Evolutionary conservation across 92 coral and sea anemone species (phyloP), one percentile per base, ranked within the genome.

Genomic region (Plumapathes pennacea): DNA sequence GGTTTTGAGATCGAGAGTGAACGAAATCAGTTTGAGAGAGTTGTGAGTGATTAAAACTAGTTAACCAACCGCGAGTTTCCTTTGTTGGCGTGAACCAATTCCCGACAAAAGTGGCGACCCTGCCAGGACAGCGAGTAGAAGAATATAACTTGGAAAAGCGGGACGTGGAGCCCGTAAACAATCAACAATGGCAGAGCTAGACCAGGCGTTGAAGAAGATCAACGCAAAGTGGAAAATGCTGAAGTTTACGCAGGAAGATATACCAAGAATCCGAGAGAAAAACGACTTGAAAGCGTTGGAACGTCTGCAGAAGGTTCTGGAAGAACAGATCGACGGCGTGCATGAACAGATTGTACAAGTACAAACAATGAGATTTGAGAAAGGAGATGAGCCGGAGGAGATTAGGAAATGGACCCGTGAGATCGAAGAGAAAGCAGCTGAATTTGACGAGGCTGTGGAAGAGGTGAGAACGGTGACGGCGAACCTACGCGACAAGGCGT

Each of bases 291-390:
- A 42, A 10, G 28, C 21, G 15, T 22, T 59, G 25, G 67, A 59
- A 25, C 47, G 67, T n/a, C 67, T 11, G 7, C 53, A 32, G 32
- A 59, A 32, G 39, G 43, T 38, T 14, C 37, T 63, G 22, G 45
- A 47, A 4, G 53, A 47, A 25, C 32, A 45, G 23, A 49, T 63
- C 37, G 61, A 63, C 40, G 47, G 38, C 20, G 28, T 26, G 13
- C 30, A 63, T 47, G 26, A 63, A 31, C 58, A 43, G 9, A 63
- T 45, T 25, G 15, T 47, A 23, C 14, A 26, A 63, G 62, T 63
- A 40, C 59, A 59, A 41, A 43, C 46, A 54, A 27, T 44, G 24
- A 18, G 11, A 44, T 22, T 71, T 25, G 79, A 71, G 54, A 46
- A 46, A 10, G 72, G 46, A 30, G 72, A 71, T 5, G 56, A 46